Conservation (phyloP, 2,797 vertebrate genomes). For the Nannoperca obscura region DNA sequence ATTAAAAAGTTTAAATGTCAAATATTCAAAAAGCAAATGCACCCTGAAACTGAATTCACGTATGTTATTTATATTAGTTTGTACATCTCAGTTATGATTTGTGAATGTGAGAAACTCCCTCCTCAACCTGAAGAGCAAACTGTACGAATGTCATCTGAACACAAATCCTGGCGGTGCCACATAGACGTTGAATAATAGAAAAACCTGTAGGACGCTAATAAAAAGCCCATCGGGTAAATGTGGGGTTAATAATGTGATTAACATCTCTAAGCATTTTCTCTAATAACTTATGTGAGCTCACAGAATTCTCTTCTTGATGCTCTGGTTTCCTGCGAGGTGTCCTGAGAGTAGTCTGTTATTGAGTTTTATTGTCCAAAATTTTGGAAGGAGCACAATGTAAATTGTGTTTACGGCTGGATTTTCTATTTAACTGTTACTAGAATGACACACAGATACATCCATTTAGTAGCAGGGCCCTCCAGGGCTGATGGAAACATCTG, state of each 20-base stretch:
- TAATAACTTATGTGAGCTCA: conserved; percentile 2
- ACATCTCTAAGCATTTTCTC: conserved; percentile 11
- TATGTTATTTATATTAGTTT: background rate
- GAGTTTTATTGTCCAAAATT: background rate
- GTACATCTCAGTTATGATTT: background rate
- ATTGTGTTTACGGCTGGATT: background rate
- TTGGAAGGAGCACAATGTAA: background rate
- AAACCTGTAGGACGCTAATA: conserved; percentile 1
- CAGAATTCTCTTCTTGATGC: background rate
- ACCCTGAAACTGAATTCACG: background rate
- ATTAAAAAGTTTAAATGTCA: background rate
- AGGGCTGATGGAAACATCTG: conserved; percentile 4
- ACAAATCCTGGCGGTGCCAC: background rate
- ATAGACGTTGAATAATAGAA: conserved; percentile 2
- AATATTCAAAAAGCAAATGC: background rate
- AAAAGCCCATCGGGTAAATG: conserved; percentile 44
- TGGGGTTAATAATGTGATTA: conserved; percentile 50
- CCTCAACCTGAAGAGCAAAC: conserved; percentile 2
- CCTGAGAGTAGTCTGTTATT: background rate
- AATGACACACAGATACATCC: conserved; percentile 3
- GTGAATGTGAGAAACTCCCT: background rate
- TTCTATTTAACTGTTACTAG: background rate
- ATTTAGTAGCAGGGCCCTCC: conserved; percentile 2
- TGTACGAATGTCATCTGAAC: background rate
- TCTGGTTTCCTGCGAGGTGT: conserved; percentile 2